phyloP scores from a whole-genome alignment of 2,888 invertebrate species.

The Parnassius apollo region DNA sequence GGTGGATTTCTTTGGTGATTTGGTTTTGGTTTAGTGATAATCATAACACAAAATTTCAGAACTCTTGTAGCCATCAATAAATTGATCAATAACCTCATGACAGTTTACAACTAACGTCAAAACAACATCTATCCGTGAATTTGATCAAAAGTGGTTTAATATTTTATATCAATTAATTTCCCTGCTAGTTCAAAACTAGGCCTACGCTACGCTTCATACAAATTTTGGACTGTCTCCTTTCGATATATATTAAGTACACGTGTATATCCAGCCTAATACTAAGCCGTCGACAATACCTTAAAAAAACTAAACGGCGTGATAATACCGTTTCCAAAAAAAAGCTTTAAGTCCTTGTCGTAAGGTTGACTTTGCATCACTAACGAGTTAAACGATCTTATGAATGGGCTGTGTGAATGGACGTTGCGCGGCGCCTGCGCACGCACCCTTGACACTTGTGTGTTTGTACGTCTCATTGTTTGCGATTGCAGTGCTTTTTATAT shows the following conservation, averaged over 20 bases:
- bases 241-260: background rate
- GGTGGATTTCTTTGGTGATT: too few species aligned
- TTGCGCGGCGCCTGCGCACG: conserved; percentile 52
- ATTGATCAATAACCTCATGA: too few species aligned
- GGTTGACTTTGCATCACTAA: background rate
- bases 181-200: too few species aligned
- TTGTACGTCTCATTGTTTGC: conserved; percentile 13
- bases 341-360: background rate
- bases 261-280: conserved; percentile 3
- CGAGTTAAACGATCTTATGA: conserved; percentile 49
- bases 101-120: too few species aligned
- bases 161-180: too few species aligned
- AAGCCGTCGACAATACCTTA: background rate
- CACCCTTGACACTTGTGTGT: conserved; percentile 39
- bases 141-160: too few species aligned
- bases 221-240: too few species aligned
- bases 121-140: too few species aligned
- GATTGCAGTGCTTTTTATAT: conserved; percentile 10
- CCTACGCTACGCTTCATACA: too few species aligned
- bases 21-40: too few species aligned
- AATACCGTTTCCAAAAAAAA: background rate
- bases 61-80: too few species aligned
- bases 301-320: conserved; percentile 15
- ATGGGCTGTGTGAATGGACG: conserved; percentile 66
- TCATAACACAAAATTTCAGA: too few species aligned